Conservation (phyloP, 1,140 invertebrate species). For the Acromyrmex echinatior region DNA sequence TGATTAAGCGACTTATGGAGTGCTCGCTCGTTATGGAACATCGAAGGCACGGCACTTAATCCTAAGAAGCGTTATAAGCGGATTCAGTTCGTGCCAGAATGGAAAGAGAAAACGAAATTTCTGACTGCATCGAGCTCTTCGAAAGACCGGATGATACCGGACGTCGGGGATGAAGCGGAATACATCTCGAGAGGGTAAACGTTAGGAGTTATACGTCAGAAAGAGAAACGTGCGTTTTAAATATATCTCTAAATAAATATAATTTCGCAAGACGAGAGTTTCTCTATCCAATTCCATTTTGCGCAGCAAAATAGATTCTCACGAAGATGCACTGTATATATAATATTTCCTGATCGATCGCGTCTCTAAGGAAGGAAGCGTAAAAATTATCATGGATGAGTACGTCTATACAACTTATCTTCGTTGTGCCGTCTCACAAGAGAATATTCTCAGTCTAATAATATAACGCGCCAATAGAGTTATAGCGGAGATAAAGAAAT, state of each 20-base stretch:
- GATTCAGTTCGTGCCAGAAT: slow-evolving; percentile 58
- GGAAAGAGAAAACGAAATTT: slow-evolving; percentile 70
- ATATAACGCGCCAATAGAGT: background rate
- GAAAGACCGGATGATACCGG: background rate
- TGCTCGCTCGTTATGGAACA: slow-evolving; percentile 45
- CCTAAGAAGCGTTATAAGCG: slow-evolving; percentile 74
- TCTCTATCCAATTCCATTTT: background rate
- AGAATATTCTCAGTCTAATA: background rate
- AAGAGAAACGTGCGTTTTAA: slow-evolving; percentile 8
- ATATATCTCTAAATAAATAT: slow-evolving; percentile 21
- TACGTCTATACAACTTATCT: background rate
- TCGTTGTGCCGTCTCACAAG: background rate
- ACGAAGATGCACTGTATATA: background rate
- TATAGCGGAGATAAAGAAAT: background rate
- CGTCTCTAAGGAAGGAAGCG: slow-evolving; percentile 4
- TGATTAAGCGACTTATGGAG: slow-evolving; percentile 65
- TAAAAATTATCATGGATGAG: background rate
- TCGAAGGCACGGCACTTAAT: slow-evolving; percentile 69
- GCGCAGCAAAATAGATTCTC: background rate
- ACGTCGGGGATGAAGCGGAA: background rate
- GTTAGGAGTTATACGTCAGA: background rate
- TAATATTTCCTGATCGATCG: slow-evolving; percentile 12
- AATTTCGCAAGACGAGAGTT: slow-evolving; percentile 13
- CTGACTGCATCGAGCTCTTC: slow-evolving; percentile 34
- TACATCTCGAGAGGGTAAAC: background rate